Conservation (phyloP, 2,797 vertebrate species). For the Myioborus melanocephalus region DNA sequence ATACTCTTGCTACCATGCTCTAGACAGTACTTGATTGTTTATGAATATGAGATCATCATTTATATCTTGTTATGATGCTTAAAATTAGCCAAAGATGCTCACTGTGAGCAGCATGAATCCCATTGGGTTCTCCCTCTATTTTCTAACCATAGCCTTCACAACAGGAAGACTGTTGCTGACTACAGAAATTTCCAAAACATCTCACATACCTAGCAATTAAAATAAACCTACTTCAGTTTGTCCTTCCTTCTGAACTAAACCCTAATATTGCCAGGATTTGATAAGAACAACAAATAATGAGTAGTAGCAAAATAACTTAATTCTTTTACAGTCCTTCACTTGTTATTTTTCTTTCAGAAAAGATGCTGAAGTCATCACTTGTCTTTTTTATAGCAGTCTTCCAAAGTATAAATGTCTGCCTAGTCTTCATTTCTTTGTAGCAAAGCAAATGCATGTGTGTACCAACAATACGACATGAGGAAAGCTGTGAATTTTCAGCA, state of each 20-base stretch:
- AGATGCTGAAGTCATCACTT: neutral
- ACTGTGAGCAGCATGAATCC: neutral
- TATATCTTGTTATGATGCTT: neutral
- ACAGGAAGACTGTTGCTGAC: neutral
- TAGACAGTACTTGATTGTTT: neutral
- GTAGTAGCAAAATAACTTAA: neutral
- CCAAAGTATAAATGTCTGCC: neutral
- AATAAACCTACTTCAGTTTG: neutral
- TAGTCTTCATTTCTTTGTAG: neutral
- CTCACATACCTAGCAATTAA: neutral
- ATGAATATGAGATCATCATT: slow-evolving; percentile 10
- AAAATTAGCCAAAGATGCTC: slow-evolving; percentile 2
- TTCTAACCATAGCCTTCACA: neutral
- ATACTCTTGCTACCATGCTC: neutral
- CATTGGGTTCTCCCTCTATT: neutral
- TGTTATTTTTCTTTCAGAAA: neutral
- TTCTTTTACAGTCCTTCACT: neutral
- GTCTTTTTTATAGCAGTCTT: neutral
- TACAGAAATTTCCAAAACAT: neutral
- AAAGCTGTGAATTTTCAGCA: neutral
- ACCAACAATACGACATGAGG: neutral
- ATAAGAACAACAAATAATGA: neutral
- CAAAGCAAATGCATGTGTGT: neutral
- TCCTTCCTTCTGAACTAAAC: neutral
- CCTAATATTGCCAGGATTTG: neutral